Percentiles rank a stretch among this genome's conserved stretches.
Evolutionary conservation across 2,113 vertebrate genomes (phyloP).

Genomic region (Silurus asotus): DNA sequence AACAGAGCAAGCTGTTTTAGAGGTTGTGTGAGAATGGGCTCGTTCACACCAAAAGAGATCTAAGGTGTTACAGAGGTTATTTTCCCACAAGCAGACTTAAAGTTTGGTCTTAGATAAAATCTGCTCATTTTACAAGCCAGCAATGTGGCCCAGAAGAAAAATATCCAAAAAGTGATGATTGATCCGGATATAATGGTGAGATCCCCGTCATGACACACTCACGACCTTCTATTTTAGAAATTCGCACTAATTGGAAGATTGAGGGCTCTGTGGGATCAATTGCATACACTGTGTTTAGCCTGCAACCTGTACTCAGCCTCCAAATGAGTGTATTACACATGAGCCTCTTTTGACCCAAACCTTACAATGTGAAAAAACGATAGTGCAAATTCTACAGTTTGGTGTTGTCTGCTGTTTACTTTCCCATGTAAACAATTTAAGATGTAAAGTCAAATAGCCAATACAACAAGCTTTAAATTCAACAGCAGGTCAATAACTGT

Average conservation of each 20-base stretch:
- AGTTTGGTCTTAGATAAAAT: conserved; percentile 8
- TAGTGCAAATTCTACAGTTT: neutral
- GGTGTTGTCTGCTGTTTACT: neutral
- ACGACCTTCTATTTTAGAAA: neutral
- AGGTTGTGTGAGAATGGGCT: conserved; percentile 47
- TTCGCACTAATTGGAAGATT: neutral
- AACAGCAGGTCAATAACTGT: neutral
- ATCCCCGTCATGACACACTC: neutral
- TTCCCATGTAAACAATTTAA: neutral
- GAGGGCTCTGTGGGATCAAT: neutral
- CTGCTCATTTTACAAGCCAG: neutral
- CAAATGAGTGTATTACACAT: neutral
- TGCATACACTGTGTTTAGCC: neutral
- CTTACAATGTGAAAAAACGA: neutral
- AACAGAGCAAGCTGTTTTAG: conserved; percentile 36
- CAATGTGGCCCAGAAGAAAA: neutral
- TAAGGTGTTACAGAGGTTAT: conserved; percentile 27
- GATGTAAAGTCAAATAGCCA: neutral
- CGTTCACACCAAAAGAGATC: conserved; percentile 15
- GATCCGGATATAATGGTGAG: neutral
- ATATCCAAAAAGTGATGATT: neutral
- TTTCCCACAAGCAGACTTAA: neutral
- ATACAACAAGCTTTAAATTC: neutral
- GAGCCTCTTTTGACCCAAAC: neutral
- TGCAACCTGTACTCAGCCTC: neutral